Evolutionary conservation across 1,140 invertebrate species (phyloP).

Genomic region (Oncopodura yosiiana): DNA sequence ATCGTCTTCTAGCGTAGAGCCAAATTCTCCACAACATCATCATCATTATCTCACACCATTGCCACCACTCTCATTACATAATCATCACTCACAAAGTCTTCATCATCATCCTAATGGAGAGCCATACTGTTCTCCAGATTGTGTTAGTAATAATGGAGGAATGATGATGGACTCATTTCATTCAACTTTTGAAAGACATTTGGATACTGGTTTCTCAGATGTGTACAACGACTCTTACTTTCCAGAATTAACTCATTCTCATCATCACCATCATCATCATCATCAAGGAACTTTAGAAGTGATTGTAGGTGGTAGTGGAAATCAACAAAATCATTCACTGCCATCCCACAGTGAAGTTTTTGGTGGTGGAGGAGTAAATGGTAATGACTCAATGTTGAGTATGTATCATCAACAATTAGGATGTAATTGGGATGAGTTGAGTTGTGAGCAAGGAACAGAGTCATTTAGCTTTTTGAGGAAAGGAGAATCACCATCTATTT

Average conservation of each 20-base stretch:
- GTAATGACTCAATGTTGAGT: too few relatives aligned
- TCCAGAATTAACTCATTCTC: constrained; percentile 13
- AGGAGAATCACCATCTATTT: constrained; percentile 25
- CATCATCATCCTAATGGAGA: too few relatives aligned
- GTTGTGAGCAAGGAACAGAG: constrained; percentile 8
- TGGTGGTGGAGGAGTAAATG: too few relatives aligned
- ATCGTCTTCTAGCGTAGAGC: too few relatives aligned
- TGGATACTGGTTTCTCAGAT: too few relatives aligned
- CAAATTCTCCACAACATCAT: too few relatives aligned
- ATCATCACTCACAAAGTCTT: neutral
- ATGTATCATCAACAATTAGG: constrained; percentile 14
- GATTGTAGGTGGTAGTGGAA: too few relatives aligned
- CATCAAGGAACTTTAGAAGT: neutral
- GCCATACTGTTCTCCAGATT: constrained; percentile 17
- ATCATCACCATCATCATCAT: constrained; percentile 12
- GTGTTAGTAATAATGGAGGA: too few relatives aligned
- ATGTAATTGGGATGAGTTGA: constrained; percentile 30
- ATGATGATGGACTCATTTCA: too few relatives aligned
- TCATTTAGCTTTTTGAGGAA: constrained; percentile 18
- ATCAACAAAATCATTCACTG: too few relatives aligned
- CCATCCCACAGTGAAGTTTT: too few relatives aligned
- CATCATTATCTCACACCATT: constrained; percentile 19
- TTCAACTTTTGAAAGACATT: too few relatives aligned
- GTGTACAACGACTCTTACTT: constrained; percentile 25
- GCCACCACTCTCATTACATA: neutral